phyloP scores from a whole-genome alignment of 2,113 vertebrate genomes.

The Drymodes brunneopygia region DNA sequence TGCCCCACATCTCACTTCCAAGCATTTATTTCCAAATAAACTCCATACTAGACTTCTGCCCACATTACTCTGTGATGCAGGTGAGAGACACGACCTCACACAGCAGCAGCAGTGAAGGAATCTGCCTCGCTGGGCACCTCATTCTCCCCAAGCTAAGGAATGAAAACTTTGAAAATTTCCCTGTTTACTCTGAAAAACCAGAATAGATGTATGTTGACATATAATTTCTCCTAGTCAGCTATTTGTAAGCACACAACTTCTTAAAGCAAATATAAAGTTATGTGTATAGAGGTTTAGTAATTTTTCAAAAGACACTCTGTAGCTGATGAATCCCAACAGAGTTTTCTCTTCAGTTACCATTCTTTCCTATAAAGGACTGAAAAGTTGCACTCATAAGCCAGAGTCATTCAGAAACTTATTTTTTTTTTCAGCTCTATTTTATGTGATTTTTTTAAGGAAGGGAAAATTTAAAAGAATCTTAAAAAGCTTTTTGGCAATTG shows the following conservation, averaged over 20 bases:
- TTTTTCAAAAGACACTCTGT: neutral
- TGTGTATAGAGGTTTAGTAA: neutral
- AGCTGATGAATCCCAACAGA: neutral
- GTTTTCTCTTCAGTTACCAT: neutral
- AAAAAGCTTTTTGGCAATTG: neutral
- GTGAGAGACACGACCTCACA: neutral
- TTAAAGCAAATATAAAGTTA: neutral
- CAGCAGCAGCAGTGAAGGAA: neutral
- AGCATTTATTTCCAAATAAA: neutral
- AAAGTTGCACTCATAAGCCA: neutral
- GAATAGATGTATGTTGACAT: neutral
- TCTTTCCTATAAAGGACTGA: neutral
- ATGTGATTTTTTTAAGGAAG: neutral
- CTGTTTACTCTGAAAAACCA: neutral
- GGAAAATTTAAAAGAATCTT: neutral
- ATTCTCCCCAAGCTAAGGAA: neutral
- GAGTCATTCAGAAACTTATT: neutral
- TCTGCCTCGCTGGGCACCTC: neutral
- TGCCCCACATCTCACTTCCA: neutral
- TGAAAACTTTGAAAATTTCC: neutral
- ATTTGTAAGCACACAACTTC: neutral
- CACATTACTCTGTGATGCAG: neutral
- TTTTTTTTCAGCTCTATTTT: neutral
- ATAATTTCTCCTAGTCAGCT: neutral
- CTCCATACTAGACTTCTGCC: neutral